phyloP scores from a whole-genome alignment of 2,797 vertebrate genomes.

The Zalophus californianus region DNA sequence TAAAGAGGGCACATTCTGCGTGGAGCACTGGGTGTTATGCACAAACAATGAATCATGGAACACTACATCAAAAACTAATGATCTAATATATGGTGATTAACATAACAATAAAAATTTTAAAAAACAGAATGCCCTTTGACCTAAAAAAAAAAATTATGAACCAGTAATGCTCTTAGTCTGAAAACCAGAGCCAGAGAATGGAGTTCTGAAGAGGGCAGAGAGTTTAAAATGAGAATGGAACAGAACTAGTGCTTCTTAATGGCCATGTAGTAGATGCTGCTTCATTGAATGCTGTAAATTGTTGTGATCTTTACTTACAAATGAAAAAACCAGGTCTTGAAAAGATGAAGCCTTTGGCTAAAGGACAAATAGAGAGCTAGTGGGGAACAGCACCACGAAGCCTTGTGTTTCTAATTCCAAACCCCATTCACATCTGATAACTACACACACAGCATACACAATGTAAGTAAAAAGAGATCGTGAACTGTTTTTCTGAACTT shows the following conservation, averaged over 20 bases:
- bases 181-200: not conserved
- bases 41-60: too few relatives aligned
- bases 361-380: constrained; percentile 29
- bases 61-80: too few relatives aligned
- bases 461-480: not conserved
- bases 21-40: too few relatives aligned
- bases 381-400: not conserved
- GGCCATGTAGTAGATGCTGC: not conserved
- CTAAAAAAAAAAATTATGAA: too few relatives aligned
- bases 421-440: constrained; percentile 11
- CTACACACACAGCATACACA: not conserved
- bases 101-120: too few relatives aligned
- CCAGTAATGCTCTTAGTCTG: not conserved
- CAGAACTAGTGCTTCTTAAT: not conserved
- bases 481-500: not conserved
- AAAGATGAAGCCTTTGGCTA: not conserved
- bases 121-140: too few relatives aligned
- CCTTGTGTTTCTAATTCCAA: not conserved
- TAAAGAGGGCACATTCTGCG: too few relatives aligned
- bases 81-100: too few relatives aligned
- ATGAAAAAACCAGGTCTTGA: not conserved
- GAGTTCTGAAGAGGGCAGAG: not conserved
- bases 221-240: not conserved
- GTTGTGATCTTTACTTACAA: not conserved
- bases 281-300: not conserved